Evolutionary conservation across 2,888 invertebrate species (phyloP).

Genomic region (Biston stratarius): DNA sequence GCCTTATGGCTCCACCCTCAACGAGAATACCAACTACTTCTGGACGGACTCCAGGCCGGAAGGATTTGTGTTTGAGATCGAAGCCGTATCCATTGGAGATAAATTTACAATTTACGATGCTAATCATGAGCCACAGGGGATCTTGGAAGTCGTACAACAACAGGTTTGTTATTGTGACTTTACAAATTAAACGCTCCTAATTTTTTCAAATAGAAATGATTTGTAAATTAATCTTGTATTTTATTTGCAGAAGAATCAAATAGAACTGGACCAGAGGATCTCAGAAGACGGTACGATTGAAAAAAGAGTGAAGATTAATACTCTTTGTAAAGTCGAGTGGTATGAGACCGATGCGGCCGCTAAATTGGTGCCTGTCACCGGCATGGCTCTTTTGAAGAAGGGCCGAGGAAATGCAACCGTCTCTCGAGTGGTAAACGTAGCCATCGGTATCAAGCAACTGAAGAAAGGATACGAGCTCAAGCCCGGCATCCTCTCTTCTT

Average conservation of each 20-base stretch:
- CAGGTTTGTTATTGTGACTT: constrained; percentile 80
- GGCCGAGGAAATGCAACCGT: constrained; percentile 83
- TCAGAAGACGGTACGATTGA: constrained; percentile 81
- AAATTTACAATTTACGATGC: constrained; percentile 91
- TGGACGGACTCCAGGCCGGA: constrained; percentile 92
- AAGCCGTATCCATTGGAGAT: constrained; percentile 89
- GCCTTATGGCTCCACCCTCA: constrained; percentile 86
- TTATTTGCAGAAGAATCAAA: constrained; percentile 77
- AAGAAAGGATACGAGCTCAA: constrained; percentile 87
- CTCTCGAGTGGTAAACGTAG: constrained; percentile 85
- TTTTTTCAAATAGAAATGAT: background rate
- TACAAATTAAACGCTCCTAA: background rate
- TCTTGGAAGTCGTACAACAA: constrained; percentile 88
- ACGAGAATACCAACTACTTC: constrained; percentile 90
- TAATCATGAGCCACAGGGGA: constrained; percentile 89
- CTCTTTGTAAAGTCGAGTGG: constrained; percentile 89
- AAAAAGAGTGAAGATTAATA: constrained; percentile 87
- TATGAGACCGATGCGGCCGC: constrained; percentile 88
- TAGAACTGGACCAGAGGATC: constrained; percentile 79
- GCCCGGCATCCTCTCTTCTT: constrained; percentile 88
- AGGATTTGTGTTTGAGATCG: constrained; percentile 91
- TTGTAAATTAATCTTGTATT: constrained; percentile 1
- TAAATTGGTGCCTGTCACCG: constrained; percentile 86
- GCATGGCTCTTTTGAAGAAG: constrained; percentile 85
- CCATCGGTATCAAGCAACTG: constrained; percentile 84